phyloP scores from a whole-genome alignment of 2,113 vertebrate species.

The Daboia siamensis region DNA sequence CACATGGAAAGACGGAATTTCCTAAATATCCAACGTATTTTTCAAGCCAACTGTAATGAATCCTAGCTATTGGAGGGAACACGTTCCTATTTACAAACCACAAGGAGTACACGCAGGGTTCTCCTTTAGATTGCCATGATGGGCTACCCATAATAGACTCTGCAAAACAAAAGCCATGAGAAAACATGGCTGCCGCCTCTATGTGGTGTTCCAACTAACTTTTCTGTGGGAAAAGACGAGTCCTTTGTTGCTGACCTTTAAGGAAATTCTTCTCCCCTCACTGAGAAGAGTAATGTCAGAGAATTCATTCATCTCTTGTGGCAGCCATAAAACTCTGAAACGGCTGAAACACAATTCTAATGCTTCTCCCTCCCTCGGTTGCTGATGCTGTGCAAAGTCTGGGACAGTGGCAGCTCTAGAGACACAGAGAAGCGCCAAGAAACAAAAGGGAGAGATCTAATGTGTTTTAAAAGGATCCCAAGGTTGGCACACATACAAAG shows the following conservation, averaged over 20 bases:
- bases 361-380: background rate
- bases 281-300: background rate
- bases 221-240: background rate
- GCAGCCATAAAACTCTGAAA: background rate
- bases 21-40: background rate
- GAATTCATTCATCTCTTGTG: background rate
- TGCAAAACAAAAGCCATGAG: background rate
- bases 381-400: background rate
- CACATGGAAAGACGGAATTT: background rate
- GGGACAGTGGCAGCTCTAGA: background rate
- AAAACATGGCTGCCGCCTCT: background rate
- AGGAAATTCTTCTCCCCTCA: conserved; percentile 7
- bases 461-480: background rate
- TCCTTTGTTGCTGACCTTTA: conserved; percentile 6
- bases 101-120: background rate
- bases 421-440: background rate
- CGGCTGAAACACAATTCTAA: background rate
- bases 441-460: background rate
- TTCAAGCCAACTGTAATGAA: background rate
- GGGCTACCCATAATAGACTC: background rate
- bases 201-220: background rate
- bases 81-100: background rate
- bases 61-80: background rate
- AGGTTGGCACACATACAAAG: background rate
- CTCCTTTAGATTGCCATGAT: background rate